Base-by-base conservation (phyloP, 1,140 invertebrate species). In the Drosophila pachea region DNA sequence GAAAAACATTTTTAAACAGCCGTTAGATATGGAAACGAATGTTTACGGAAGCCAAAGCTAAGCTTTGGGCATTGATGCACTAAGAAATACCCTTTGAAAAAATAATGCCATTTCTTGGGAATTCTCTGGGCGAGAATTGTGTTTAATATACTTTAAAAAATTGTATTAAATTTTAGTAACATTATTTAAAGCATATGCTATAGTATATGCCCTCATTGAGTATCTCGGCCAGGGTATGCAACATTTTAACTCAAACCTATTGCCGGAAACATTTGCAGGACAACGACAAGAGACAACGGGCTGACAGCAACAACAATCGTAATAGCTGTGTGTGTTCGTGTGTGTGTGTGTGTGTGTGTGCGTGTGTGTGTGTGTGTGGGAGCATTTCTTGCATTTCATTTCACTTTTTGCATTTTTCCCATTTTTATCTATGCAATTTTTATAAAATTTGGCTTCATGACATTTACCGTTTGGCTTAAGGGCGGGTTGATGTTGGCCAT, bases 391-490 rank as follows among this genome's bases (percentile, higher is more conserved):
- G 5, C 31, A 29, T 61, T 61, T 61, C 43, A 7, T 38, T 38
- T 22, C 35, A 22, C 14, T 58, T 58, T 53, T 54, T 63, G 14
- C 40, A 32, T n/a, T 5, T 45, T 43, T 52, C 29, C 8, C 35
- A 47, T 55, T 49, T 55, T 49, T 58, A 45, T 72, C 56, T 60
- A 63, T 60, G 68, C 77, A 73, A 67, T 84, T 66, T 22, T 84
- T 84, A 79, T 78, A 62, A 83, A 78, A 84, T 83, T 79, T 68
- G 59, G 54, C 73, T 66, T 60, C 68, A 79, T 84, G 78, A 79
- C 78, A 69, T 73, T 84, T 76, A 47, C 68, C 33, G 64, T 74
- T 38, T 75, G 73, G 64, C 79, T 83, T 73, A 42, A 35, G 76
- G 73, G 59, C 63, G 59, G 68, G 40, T 54, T 53, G 36, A 35